phyloP scores from a whole-genome alignment of 92 coral and sea anemone species.

The Meandrina meandrites region DNA sequence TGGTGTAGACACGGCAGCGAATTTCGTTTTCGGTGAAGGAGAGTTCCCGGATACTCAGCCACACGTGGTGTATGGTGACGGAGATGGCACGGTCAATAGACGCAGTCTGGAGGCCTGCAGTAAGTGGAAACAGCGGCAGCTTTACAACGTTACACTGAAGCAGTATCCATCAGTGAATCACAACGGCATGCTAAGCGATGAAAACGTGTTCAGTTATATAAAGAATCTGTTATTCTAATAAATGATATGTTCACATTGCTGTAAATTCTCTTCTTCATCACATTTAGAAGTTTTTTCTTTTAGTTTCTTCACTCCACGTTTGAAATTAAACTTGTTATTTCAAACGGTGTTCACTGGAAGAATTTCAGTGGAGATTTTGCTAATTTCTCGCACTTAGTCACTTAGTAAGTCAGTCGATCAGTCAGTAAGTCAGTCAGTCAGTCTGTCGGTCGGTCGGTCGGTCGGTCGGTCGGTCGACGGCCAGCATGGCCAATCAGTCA shows the following conservation, averaged over 20 bases:
- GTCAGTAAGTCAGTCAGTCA: too few relatives aligned
- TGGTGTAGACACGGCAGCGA: constrained; percentile 63
- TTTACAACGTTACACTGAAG: constrained; percentile 42
- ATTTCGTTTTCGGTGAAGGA: constrained; percentile 65
- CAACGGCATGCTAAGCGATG: constrained; percentile 61
- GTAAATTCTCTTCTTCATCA: background rate
- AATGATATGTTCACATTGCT: background rate
- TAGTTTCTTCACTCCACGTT: background rate
- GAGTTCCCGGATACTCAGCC: constrained; percentile 82
- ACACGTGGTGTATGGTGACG: constrained; percentile 62
- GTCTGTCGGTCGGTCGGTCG: too few relatives aligned
- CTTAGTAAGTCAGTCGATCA: too few relatives aligned
- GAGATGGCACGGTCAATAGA: constrained; percentile 79
- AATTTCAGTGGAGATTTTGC: background rate
- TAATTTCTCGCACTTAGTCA: too few relatives aligned
- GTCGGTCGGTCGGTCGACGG: too few relatives aligned
- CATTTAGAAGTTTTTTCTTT: background rate
- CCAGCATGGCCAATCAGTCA: too few relatives aligned
- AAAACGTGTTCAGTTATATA: constrained; percentile 51
- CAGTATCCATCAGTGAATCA: constrained; percentile 65
- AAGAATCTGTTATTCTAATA: constrained; percentile 47
- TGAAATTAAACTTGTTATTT: too few relatives aligned
- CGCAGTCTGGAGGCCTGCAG: constrained; percentile 76
- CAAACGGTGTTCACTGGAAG: background rate
- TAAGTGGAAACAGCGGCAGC: constrained; percentile 68